These are phyloP conservation scores for Otus scops DNA, from an alignment of 2,797 vertebrate genomes.

Conservation along the genomic window DNA sequence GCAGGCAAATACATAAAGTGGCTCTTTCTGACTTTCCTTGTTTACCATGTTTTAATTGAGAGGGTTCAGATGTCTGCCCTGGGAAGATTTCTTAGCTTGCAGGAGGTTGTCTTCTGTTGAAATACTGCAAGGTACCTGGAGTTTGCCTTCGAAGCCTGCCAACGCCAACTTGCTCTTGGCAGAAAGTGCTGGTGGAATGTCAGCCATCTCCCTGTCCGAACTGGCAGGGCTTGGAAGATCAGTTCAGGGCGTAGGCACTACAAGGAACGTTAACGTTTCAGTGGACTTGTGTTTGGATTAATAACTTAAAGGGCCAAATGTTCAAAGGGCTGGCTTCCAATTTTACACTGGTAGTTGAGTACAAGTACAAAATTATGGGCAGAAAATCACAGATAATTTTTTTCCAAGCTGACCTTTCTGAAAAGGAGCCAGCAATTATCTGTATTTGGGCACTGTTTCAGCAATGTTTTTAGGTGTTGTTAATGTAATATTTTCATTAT, in stretches of 20 bases:
- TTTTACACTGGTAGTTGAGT: neutral
- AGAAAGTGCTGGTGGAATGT: neutral
- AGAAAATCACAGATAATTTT: conserved; percentile 40
- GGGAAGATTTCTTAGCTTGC: neutral
- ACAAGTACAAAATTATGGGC: conserved; percentile 4
- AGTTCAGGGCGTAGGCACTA: neutral
- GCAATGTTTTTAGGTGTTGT: conserved; percentile 42
- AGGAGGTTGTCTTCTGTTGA: neutral
- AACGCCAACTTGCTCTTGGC: neutral
- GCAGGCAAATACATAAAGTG: neutral
- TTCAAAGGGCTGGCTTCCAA: conserved; percentile 33
- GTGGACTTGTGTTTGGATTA: neutral
- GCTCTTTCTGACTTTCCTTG: neutral
- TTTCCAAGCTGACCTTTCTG: conserved; percentile 23
- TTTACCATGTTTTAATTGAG: neutral
- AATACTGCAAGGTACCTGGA: neutral
- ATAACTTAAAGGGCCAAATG: conserved; percentile 1
- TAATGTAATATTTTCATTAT: conserved; percentile 40
- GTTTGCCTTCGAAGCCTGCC: neutral
- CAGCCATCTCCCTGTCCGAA: neutral
- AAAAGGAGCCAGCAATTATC: conserved; percentile 36
- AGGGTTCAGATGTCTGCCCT: neutral
- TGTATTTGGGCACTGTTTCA: conserved; percentile 5
- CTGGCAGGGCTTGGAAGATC: neutral
- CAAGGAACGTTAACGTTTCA: neutral